Conservation (phyloP, 2,888 invertebrate species). For the Acanthococcus lagerstroemiae region DNA sequence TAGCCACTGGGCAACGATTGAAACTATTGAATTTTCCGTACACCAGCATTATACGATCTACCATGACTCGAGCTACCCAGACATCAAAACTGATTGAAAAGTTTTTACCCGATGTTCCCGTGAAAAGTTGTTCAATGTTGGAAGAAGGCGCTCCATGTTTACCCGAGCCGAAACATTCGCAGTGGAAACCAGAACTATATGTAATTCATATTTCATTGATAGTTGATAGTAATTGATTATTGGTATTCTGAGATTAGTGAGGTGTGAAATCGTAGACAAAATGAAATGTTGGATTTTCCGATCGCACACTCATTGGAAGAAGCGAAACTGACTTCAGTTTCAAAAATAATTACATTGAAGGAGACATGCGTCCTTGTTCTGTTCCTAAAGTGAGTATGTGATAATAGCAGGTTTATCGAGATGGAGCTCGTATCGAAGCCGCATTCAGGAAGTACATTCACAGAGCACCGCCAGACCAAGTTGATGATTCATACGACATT, state of each 20-base stretch:
- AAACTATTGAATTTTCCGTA: conserved; percentile 67
- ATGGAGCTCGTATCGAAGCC: conserved; percentile 89
- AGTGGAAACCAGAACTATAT: conserved; percentile 74
- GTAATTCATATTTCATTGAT: conserved; percentile 53
- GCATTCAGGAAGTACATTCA: conserved; percentile 89
- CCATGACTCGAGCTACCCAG: conserved; percentile 87
- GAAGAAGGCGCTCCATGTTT: conserved; percentile 91
- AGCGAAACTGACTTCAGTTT: too few species aligned
- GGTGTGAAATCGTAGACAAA: too few species aligned
- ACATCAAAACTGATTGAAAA: conserved; percentile 74
- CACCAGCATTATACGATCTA: conserved; percentile 70
- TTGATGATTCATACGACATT: conserved; percentile 73
- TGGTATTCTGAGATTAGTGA: too few species aligned
- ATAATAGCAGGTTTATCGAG: conserved; percentile 78
- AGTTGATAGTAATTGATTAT: too few species aligned
- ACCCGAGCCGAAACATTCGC: conserved; percentile 81
- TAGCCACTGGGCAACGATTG: conserved; percentile 70
- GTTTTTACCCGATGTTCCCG: conserved; percentile 50
- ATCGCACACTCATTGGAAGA: too few species aligned
- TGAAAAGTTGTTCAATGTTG: conserved; percentile 61
- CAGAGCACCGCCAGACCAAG: conserved; percentile 71
- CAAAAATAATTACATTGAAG: too few species aligned
- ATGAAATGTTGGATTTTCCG: too few species aligned
- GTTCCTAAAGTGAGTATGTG: too few species aligned
- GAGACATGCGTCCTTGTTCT: neutral